These are phyloP conservation scores for Drosophila ananassae DNA, from an alignment of 1,140 invertebrate species.

Conservation along the genomic window DNA sequence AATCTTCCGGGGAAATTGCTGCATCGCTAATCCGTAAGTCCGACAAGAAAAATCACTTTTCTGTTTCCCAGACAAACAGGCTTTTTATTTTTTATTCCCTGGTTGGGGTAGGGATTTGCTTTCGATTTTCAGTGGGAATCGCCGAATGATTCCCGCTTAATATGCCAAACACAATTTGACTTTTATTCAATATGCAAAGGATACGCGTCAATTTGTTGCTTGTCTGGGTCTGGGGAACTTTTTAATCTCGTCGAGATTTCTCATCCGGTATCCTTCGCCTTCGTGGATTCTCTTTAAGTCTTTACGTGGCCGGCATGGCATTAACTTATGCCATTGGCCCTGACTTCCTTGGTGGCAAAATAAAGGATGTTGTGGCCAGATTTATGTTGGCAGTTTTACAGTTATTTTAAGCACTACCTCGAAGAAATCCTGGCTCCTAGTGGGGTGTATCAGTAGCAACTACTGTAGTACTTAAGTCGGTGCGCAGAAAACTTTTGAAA, in stretches of 20 bases:
- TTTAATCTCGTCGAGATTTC: conserved; percentile 50
- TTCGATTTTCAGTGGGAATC: conserved; percentile 58
- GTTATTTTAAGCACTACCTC: conserved; percentile 74
- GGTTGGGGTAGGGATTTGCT: conserved; percentile 49
- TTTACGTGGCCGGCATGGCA: conserved; percentile 58
- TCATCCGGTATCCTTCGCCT: background rate
- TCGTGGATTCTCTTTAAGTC: conserved; percentile 18
- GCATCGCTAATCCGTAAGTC: conserved; percentile 71
- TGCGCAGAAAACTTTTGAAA: conserved; percentile 74
- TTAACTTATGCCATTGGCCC: conserved; percentile 53
- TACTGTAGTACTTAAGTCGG: conserved; percentile 73
- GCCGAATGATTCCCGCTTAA: conserved; percentile 60
- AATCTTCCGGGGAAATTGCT: conserved; percentile 55
- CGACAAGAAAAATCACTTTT: conserved; percentile 81
- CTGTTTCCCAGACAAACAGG: conserved; percentile 16
- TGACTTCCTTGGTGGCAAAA: conserved; percentile 43
- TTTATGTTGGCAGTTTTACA: conserved; percentile 83
- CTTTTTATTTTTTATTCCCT: background rate
- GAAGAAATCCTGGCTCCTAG: conserved; percentile 12
- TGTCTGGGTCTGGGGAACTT: conserved; percentile 46
- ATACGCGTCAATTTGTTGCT: conserved; percentile 73
- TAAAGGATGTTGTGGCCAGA: conserved; percentile 81
- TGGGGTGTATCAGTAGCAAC: conserved; percentile 36
- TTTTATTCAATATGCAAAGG: conserved; percentile 81
- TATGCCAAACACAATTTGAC: conserved; percentile 81